Evolutionary conservation across 2,888 invertebrate genomes (phyloP), one percentile per base, ranked within the genome.

Genomic region (Caenorhabditis drosophilae): DNA sequence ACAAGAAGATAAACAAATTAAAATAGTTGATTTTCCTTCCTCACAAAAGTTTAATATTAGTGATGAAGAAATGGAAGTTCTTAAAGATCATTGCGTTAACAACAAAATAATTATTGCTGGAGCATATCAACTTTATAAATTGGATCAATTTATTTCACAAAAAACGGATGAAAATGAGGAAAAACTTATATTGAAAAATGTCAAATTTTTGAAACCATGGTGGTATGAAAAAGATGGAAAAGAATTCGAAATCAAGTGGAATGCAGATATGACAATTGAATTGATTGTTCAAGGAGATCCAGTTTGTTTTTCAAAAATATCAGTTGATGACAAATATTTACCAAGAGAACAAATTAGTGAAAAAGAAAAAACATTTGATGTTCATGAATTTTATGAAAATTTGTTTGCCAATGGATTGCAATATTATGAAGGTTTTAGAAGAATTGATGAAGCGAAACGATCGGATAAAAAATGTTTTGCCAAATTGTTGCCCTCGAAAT

Each of bases 71-170:
- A 52, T 47, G 3, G 53, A 57, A 20, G 26, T 69, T 9, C 49
- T 75, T 20, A 48, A 56, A 26, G 70, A 71, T 23, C 76, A 77
- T 51, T 44, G 45, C 16, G 45, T 77, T 1, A 64, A 70, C n/a
- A 56, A 54, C 20, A 55, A 52, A 20, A 47, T 67, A 1, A 50
- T 73, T 20, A 68, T 77, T n/a, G 73, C 76, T 12, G 77, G 66
- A 7, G 72, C 73, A 11, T 70, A 63, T 45, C 76, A 77, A 51
- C 51, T 75, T 26, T 51, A 52, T 48, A 60, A 63, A 58, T n/a
- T n/a, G n/a, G n/a, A n/a, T n/a, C n/a, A n/a, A n/a, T n/a, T n/a
- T n/a, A 60, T 70, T 47, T 40, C 55, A n/a, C 36, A 66, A 16
- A 27, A 59, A 16, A 45, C 60, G 16, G 53, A 56, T 22, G 38